phyloP scores from a whole-genome alignment of 2,797 vertebrate genomes.

The Neomorphus geoffroyi region DNA sequence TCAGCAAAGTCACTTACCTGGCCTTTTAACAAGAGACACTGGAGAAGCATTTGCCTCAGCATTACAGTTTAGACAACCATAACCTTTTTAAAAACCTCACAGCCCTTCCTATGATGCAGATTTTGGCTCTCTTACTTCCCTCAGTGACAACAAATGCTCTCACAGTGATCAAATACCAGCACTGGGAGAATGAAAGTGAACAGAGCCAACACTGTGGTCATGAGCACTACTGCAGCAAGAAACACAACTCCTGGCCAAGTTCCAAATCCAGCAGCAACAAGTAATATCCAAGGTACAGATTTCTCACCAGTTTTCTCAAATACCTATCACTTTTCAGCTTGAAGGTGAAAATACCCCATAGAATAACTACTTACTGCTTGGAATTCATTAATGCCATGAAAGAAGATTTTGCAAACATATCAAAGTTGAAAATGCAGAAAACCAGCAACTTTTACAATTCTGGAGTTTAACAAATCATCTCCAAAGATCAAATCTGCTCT shows the following conservation, averaged over 20 bases:
- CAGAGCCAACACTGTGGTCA: conserved; percentile 33
- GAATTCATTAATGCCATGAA: conserved; percentile 23
- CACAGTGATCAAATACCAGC: background rate
- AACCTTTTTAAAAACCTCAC: background rate
- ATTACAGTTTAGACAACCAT: background rate
- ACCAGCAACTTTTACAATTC: background rate
- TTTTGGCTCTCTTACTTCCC: background rate
- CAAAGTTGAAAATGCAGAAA: conserved; percentile 25
- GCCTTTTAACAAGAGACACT: background rate
- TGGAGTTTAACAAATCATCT: background rate
- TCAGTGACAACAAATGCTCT: background rate
- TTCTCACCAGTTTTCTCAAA: conserved; percentile 65
- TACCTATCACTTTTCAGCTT: conserved; percentile 39
- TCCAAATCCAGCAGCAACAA: conserved; percentile 63
- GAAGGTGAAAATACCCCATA: conserved; percentile 30
- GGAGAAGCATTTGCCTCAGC: conserved; percentile 42
- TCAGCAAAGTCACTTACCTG: background rate
- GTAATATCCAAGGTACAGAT: conserved; percentile 27
- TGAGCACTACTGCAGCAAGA: conserved; percentile 20
- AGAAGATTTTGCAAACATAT: background rate
- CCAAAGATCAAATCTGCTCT: background rate
- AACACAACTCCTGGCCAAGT: conserved; percentile 53
- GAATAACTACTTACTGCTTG: conserved; percentile 62
- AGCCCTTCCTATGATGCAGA: background rate
- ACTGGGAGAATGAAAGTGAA: background rate